Conservation (phyloP, 2,113 vertebrate species). For the Megatriorchis doriae region DNA sequence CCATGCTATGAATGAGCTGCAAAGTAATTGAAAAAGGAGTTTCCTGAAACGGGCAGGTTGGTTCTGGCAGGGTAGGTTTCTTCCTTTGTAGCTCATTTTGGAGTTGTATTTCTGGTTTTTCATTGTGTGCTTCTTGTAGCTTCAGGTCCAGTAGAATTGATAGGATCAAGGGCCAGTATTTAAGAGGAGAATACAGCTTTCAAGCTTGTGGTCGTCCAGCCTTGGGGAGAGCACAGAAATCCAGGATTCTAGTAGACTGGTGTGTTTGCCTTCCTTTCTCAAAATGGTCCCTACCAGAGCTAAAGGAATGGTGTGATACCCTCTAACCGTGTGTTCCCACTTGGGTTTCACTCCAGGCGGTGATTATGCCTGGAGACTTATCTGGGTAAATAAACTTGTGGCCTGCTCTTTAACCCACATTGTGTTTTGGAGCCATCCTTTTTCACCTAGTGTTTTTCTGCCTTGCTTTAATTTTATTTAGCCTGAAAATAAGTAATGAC, state of each 20-base stretch:
- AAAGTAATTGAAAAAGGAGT: conserved; percentile 2
- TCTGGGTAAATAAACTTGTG: neutral
- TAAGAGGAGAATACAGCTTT: neutral
- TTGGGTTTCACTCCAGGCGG: neutral
- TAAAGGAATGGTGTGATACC: neutral
- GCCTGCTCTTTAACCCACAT: neutral
- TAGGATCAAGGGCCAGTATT: neutral
- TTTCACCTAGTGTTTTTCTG: neutral
- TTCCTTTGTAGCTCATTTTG: neutral
- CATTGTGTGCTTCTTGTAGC: neutral
- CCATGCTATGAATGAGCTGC: conserved; percentile 20
- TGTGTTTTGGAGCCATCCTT: neutral
- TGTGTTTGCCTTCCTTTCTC: neutral
- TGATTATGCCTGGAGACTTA: neutral
- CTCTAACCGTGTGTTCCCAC: neutral
- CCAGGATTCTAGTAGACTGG: neutral
- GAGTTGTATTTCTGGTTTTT: conserved; percentile 11
- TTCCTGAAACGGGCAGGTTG: conserved; percentile 15
- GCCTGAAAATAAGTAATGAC: neutral
- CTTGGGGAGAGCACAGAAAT: neutral
- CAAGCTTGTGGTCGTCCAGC: neutral
- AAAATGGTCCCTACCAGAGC: neutral
- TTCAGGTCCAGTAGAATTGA: neutral
- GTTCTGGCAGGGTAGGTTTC: neutral
- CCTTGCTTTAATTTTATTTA: neutral